Evolutionary conservation across 2,113 vertebrate species (phyloP).

Genomic region (Opisthocomus hoazin): DNA sequence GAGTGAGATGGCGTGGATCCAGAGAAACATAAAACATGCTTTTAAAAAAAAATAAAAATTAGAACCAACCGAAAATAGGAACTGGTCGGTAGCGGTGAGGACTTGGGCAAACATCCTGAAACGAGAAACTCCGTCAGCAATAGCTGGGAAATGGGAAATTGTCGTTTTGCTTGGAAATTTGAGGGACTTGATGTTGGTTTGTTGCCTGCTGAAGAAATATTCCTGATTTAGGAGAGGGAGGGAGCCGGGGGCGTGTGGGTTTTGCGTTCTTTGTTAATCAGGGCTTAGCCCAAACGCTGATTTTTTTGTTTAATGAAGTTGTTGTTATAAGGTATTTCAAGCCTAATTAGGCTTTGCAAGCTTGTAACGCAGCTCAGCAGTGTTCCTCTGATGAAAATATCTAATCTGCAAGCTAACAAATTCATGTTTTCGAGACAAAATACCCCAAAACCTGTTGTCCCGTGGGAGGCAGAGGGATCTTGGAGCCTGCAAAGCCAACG

Average conservation of each 20-base stretch:
- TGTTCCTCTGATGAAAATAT: not conserved
- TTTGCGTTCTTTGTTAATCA: fast-evolving
- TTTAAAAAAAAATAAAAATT: not conserved
- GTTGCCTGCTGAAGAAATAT: not conserved
- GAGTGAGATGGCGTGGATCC: not conserved
- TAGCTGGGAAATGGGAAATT: not conserved
- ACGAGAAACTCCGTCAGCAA: not conserved
- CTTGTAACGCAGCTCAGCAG: too few species aligned
- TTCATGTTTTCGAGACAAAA: not conserved
- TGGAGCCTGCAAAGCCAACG: not conserved
- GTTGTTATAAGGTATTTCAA: fast-evolving
- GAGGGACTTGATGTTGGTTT: not conserved
- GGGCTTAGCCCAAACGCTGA: not conserved
- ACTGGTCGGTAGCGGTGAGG: not conserved
- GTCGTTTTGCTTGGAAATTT: fast-evolving
- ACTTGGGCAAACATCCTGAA: not conserved
- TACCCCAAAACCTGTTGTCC: not conserved
- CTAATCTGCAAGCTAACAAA: not conserved
- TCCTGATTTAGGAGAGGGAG: not conserved
- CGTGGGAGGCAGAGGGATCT: too few species aligned
- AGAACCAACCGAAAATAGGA: not conserved
- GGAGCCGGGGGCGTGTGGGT: fast-evolving
- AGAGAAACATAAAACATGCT: not conserved
- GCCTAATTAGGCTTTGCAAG: not conserved
- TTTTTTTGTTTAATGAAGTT: not conserved